Percentiles rank a stretch among this genome's conserved stretches.
Evolutionary conservation across 2,113 vertebrate species (phyloP).

Genomic region (Donacobius atricapilla): DNA sequence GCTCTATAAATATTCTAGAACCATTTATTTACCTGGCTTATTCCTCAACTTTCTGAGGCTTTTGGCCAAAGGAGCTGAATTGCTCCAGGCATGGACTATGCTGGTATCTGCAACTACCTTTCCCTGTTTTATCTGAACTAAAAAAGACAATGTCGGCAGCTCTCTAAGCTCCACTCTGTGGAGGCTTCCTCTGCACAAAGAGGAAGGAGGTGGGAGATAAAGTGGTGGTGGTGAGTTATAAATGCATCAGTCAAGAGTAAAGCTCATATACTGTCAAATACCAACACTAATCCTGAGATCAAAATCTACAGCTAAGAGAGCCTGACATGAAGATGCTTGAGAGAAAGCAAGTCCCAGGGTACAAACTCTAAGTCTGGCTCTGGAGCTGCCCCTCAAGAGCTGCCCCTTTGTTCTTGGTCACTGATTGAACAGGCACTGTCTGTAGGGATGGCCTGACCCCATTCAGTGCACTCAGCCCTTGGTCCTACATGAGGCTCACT

Average conservation of each 20-base stretch:
- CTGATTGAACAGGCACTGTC: not conserved
- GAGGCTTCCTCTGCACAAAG: not conserved
- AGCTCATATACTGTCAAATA: not conserved
- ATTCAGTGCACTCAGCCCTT: not conserved
- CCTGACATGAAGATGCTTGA: not conserved
- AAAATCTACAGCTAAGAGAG: not conserved
- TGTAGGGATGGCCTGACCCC: not conserved
- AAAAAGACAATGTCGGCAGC: not conserved
- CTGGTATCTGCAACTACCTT: not conserved
- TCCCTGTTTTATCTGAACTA: not conserved
- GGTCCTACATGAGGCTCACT: not conserved
- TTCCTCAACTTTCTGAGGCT: not conserved
- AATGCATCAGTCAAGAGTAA: not conserved
- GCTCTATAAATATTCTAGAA: not conserved
- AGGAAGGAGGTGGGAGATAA: not conserved
- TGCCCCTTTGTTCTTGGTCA: not conserved
- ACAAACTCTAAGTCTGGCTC: not conserved
- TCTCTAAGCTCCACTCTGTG: not conserved
- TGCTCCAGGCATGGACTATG: not conserved
- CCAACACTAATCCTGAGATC: not conserved
- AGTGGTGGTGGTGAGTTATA: not conserved
- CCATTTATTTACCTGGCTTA: not conserved
- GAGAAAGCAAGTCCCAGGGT: not conserved
- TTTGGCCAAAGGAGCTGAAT: not conserved
- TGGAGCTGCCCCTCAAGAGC: not conserved